Conservation (phyloP, 2,888 invertebrate genomes). For the Agrilus biguttatus region DNA sequence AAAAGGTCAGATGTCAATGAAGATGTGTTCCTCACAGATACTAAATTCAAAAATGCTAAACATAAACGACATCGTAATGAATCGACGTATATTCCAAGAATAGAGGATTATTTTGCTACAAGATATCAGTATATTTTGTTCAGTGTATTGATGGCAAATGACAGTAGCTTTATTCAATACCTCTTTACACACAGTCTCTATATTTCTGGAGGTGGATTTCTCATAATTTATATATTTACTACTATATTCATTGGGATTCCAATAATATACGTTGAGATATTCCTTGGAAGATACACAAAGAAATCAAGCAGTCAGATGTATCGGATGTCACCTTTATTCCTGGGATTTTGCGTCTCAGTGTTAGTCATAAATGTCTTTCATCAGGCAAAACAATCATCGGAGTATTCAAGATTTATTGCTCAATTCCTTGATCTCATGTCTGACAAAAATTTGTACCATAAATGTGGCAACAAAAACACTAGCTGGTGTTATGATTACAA, state of each 20-base stretch:
- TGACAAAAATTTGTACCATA: conserved; percentile 8
- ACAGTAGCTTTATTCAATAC: too few species aligned
- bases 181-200: too few species aligned
- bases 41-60: too few species aligned
- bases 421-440: conserved; percentile 7
- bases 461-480: conserved; percentile 4
- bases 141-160: too few species aligned
- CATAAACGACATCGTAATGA: too few species aligned
- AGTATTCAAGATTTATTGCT: conserved; percentile 8
- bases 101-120: too few species aligned
- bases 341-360: conserved; percentile 11
- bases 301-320: conserved; percentile 15
- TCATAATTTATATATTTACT: too few species aligned
- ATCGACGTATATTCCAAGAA: too few species aligned
- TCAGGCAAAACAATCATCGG: conserved; percentile 6
- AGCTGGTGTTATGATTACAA: conserved; percentile 6
- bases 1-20: too few species aligned
- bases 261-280: conserved; percentile 14
- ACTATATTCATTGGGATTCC: conserved; percentile 10
- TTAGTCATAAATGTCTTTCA: conserved; percentile 10
- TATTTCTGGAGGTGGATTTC: too few species aligned
- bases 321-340: conserved; percentile 15
- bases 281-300: conserved; percentile 14
- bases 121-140: too few species aligned
- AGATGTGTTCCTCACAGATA: too few species aligned